These are phyloP conservation scores for Chiloscyllium plagiosum DNA, from an alignment of 2,113 vertebrate genomes.

Conservation along the genomic window DNA sequence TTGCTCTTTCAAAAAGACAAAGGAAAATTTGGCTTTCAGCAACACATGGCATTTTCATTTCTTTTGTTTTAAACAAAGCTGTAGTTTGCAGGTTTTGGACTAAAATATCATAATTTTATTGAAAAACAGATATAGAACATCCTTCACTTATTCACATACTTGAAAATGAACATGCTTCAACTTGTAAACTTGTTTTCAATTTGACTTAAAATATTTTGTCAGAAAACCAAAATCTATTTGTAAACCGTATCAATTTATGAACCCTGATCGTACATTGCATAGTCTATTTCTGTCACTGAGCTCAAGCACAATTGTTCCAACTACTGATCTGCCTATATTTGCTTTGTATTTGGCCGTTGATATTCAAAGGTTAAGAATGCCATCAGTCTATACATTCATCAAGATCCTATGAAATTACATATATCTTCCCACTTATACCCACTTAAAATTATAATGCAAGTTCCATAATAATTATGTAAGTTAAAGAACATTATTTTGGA, in stretches of 20 bases:
- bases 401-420: constrained; percentile 19
- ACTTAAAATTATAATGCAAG: not conserved
- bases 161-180: not conserved
- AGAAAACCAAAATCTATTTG: not conserved
- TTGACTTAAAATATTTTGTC: not conserved
- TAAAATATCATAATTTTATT: not conserved
- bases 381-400: not conserved
- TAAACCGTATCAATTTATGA: not conserved
- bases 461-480: not conserved
- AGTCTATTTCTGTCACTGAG: not conserved
- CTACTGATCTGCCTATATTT: not conserved
- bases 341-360: not conserved
- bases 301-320: not conserved
- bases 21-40: not conserved
- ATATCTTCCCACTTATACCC: not conserved
- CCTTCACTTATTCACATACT: not conserved
- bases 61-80: not conserved
- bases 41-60: not conserved
- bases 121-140: not conserved
- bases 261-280: not conserved
- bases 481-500: not conserved
- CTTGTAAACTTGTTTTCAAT: constrained; percentile 16
- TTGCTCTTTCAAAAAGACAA: not conserved
- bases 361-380: not conserved
- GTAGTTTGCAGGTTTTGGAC: not conserved